Evolutionary conservation across 1,140 invertebrate species (phyloP).

Genomic region (Bombus polaris): DNA sequence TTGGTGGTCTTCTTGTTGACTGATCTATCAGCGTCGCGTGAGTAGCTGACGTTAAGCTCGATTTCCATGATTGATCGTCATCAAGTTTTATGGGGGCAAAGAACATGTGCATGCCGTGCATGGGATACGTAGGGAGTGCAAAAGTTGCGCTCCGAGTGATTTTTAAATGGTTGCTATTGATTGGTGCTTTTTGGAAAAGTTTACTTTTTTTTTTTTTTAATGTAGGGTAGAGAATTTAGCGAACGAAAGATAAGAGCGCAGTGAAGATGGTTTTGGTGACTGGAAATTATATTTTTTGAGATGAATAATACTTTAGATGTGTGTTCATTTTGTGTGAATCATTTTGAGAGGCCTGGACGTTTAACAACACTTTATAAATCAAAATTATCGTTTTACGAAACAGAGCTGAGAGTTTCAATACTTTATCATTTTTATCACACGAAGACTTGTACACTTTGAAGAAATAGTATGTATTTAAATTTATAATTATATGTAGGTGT

Average conservation of each 20-base stretch:
- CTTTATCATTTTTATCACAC: too few species aligned
- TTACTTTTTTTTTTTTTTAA: neutral
- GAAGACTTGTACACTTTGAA: too few species aligned
- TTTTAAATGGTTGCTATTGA: neutral
- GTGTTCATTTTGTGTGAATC: too few species aligned
- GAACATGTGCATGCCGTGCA: neutral
- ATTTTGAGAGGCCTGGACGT: too few species aligned
- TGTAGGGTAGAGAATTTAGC: neutral
- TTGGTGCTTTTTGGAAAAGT: neutral
- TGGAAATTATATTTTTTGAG: neutral
- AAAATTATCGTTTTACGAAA: too few species aligned
- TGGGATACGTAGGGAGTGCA: neutral
- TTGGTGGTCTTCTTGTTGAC: conserved; percentile 28
- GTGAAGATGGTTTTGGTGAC: neutral
- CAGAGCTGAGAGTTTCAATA: too few species aligned
- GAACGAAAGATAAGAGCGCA: neutral
- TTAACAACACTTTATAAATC: too few species aligned
- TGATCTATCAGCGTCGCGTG: conserved; percentile 53
- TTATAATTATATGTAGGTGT: too few species aligned
- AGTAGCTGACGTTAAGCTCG: conserved; percentile 53
- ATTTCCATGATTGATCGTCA: conserved; percentile 5
- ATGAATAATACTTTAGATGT: too few species aligned
- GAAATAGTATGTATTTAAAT: too few species aligned
- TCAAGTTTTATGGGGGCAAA: neutral
- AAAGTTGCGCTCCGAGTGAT: neutral